Evolutionary conservation across 1,140 invertebrate genomes (phyloP).

Genomic region (Papilio helenus): DNA sequence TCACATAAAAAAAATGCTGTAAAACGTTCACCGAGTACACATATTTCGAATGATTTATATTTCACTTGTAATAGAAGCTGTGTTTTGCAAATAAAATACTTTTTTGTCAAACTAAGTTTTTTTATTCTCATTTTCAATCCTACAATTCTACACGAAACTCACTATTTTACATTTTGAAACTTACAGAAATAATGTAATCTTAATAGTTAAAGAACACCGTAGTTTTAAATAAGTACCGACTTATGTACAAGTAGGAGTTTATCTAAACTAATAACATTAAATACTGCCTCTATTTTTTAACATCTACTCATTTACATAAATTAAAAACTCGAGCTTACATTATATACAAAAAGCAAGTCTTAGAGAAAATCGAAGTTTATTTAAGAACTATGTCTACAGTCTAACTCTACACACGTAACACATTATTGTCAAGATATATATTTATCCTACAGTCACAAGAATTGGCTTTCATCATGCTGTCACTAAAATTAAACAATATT

Average conservation of each 20-base stretch:
- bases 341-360: slow-evolving; percentile 33
- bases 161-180: slow-evolving; percentile 34
- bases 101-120: slow-evolving; percentile 38
- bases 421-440: slow-evolving; percentile 54
- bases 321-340: slow-evolving; percentile 34
- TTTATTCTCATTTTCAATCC: slow-evolving; percentile 35
- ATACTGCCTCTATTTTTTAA: slow-evolving; percentile 29
- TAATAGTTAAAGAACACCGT: slow-evolving; percentile 32
- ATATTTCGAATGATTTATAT: not conserved
- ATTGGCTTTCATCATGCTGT: not conserved
- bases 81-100: slow-evolving; percentile 31
- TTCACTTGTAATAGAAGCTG: not conserved
- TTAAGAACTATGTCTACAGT: slow-evolving; percentile 31
- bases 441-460: slow-evolving; percentile 38
- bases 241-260: slow-evolving; percentile 35
- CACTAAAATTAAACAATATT: not conserved
- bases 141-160: slow-evolving; percentile 34
- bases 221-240: slow-evolving; percentile 35
- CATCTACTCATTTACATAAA: slow-evolving; percentile 36
- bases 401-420: slow-evolving; percentile 42
- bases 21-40: not conserved
- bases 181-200: slow-evolving; percentile 18
- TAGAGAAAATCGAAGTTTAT: slow-evolving; percentile 15
- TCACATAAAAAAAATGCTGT: not conserved
- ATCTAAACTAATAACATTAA: slow-evolving; percentile 24